Percentiles rank a stretch among this genome's conserved stretches.
These are phyloP conservation scores for Coptodon bakossiorum DNA, from an alignment of 2,113 vertebrate genomes.

Conservation along the genomic window DNA sequence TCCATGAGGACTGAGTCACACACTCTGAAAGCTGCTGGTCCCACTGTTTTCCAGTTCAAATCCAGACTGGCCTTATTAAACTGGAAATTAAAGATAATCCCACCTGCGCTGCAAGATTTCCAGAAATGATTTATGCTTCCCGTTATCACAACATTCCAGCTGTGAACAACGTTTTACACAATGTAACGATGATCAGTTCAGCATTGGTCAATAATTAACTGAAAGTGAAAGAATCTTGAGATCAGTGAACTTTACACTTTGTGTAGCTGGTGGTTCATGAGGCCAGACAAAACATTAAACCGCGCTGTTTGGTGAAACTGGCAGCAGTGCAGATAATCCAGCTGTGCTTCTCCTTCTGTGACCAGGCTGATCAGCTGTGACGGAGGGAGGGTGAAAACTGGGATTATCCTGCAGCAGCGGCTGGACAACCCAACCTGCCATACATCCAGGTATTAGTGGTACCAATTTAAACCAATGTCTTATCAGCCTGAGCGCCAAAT, in stretches of 20 bases:
- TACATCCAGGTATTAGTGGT: not conserved
- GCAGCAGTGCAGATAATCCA: constrained; percentile 38
- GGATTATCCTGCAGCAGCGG: constrained; percentile 14
- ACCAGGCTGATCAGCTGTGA: too few species aligned
- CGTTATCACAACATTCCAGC: not conserved
- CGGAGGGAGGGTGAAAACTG: not conserved
- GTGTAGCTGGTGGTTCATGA: not conserved
- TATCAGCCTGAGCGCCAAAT: not conserved
- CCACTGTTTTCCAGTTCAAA: not conserved
- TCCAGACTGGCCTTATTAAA: not conserved
- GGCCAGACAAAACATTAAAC: not conserved
- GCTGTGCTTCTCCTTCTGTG: not conserved
- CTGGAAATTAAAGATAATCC: not conserved
- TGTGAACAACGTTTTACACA: not conserved
- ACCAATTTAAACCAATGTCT: rapidly evolving
- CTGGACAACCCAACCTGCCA: not conserved
- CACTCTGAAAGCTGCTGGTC: not conserved
- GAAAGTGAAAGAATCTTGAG: not conserved
- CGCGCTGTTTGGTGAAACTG: constrained; percentile 33
- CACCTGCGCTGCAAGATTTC: not conserved
- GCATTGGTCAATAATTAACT: not conserved
- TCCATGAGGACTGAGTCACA: not conserved
- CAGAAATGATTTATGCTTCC: not conserved
- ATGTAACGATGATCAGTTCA: not conserved
- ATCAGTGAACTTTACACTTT: constrained; percentile 8